Conservation (phyloP, 2,888 invertebrate species). For the Camponotus fellah region DNA sequence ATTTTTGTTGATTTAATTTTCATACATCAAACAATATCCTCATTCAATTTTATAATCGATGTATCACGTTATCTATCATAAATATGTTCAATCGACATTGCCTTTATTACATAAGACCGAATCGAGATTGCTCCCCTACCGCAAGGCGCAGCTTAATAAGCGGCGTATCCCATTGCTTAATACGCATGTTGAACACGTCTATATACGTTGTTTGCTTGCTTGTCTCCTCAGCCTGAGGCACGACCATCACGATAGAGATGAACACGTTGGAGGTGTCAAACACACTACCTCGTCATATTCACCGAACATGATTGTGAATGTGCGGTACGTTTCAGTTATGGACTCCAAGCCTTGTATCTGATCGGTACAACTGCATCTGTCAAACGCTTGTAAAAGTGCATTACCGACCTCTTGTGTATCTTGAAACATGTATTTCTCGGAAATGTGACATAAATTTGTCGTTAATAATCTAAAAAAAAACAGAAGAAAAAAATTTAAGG, state of each 20-base stretch:
- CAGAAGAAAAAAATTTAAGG: background rate
- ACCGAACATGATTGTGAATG: conserved; percentile 56
- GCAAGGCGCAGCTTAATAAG: conserved; percentile 67
- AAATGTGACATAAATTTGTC: background rate
- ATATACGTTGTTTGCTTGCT: conserved; percentile 61
- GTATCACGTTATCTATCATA: background rate
- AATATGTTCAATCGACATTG: background rate
- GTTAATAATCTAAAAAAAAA: background rate
- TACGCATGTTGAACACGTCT: conserved; percentile 62
- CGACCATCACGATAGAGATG: conserved; percentile 65
- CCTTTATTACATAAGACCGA: conserved; percentile 47
- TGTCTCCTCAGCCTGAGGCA: conserved; percentile 61
- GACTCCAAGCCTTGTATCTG: conserved; percentile 65
- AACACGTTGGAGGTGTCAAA: conserved; percentile 73
- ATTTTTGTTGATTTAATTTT: background rate
- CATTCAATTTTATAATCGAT: background rate
- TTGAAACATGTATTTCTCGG: background rate
- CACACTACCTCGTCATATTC: conserved; percentile 67
- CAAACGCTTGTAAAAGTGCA: conserved; percentile 45
- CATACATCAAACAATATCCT: background rate
- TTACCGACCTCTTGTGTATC: background rate
- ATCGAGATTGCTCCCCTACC: conserved; percentile 62
- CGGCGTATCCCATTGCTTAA: conserved; percentile 66
- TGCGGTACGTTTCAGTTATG: conserved; percentile 66
- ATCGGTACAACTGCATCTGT: conserved; percentile 63